phyloP scores from a whole-genome alignment of 2,797 vertebrate species.

The Trachops cirrhosus region DNA sequence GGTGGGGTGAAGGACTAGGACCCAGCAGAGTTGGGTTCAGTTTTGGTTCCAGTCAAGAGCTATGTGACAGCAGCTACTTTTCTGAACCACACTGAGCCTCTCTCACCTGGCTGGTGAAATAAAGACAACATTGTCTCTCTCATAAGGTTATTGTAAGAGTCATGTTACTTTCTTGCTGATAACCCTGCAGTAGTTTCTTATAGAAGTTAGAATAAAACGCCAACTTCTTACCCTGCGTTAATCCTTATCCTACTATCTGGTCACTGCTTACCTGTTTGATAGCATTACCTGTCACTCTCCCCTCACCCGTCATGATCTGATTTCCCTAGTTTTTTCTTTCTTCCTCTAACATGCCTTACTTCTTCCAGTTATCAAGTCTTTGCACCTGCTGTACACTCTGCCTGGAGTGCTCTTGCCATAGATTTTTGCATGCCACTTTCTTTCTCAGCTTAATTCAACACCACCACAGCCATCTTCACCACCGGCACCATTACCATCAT shows the following conservation, averaged over 20 bases:
- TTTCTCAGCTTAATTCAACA: not conserved
- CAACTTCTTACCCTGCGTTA: not conserved
- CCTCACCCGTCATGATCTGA: not conserved
- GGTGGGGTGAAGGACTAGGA: not conserved
- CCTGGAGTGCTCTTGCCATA: not conserved
- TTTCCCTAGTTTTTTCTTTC: not conserved
- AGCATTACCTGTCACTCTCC: not conserved
- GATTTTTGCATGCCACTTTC: not conserved
- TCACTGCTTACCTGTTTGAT: not conserved
- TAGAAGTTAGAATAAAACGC: not conserved
- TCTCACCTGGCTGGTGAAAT: not conserved
- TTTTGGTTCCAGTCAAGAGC: not conserved
- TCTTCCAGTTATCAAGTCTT: not conserved
- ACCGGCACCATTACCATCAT: not conserved
- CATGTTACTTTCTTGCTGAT: not conserved
- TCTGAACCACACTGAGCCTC: not conserved
- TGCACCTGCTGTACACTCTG: not conserved
- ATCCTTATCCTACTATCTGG: not conserved
- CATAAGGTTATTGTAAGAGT: not conserved
- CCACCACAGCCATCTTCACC: rapidly evolving
- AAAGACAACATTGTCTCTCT: not conserved
- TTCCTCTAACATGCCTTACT: not conserved
- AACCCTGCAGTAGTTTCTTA: not conserved
- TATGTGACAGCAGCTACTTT: not conserved
- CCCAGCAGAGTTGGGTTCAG: not conserved